Conservation (phyloP, 2,797 vertebrate species). For the Molossus molossus region DNA sequence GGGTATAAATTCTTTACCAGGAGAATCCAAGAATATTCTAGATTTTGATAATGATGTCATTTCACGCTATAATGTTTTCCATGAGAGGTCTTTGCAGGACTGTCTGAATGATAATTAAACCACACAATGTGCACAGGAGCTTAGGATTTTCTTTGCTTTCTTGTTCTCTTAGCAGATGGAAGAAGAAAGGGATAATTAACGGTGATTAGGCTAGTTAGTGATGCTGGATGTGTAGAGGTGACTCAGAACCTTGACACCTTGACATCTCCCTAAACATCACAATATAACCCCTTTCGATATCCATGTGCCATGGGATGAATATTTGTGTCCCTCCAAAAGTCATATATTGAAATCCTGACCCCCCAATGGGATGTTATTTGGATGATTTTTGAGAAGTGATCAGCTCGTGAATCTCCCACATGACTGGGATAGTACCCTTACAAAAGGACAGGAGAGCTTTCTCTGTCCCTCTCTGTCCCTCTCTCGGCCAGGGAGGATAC, state of each 20-base stretch:
- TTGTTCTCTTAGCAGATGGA: not conserved
- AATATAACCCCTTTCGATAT: not conserved
- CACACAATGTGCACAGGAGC: not conserved
- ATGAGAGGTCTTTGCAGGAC: conserved; percentile 64
- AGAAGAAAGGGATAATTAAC: not conserved
- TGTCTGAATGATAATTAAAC: conserved; percentile 62
- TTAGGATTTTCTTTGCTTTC: conserved; percentile 14
- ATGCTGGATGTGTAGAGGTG: not conserved
- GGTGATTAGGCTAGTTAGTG: not conserved
- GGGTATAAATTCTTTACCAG: conserved; percentile 61
- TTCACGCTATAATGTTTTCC: conserved; percentile 63
- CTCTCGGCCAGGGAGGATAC: not conserved
- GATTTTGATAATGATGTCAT: conserved; percentile 76
- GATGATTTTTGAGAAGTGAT: not conserved
- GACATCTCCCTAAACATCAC: not conserved
- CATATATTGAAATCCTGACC: not conserved
- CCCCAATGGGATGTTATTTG: not conserved
- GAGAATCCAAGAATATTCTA: conserved; percentile 72
- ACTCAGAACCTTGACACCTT: not conserved
- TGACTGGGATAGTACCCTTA: not conserved
- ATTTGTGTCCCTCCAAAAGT: not conserved
- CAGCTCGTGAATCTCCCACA: not conserved
- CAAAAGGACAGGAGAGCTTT: not conserved
- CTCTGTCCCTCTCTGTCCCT: not conserved
- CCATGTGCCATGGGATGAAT: not conserved